Conservation (phyloP, 2,797 vertebrate genomes). For the Yasuhikotakia modesta region DNA sequence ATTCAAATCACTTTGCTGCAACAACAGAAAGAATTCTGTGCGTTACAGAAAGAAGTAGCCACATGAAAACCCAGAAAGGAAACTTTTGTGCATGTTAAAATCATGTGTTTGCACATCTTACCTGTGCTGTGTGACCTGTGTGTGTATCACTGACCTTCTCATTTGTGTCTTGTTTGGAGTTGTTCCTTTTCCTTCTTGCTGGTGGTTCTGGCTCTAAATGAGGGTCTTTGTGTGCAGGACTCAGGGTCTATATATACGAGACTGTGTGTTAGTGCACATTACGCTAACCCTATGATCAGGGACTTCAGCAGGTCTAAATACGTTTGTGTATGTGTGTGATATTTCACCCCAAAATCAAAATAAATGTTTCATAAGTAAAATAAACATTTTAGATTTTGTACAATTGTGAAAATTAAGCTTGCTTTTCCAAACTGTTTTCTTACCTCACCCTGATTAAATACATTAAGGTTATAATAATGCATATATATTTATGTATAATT, state of each 20-base stretch:
- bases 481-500: too few species aligned
- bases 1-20: background rate
- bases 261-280: conserved; percentile 54
- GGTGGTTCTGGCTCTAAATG: conserved; percentile 60
- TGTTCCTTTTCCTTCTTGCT: conserved; percentile 65
- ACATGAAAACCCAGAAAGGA: background rate
- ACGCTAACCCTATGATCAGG: conserved; percentile 45
- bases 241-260: conserved; percentile 61
- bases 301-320: conserved; percentile 40
- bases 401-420: background rate
- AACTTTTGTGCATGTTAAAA: background rate
- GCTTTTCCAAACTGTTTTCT: too few species aligned
- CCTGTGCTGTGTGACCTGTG: background rate
- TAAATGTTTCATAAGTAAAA: background rate
- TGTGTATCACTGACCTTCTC: conserved; percentile 70
- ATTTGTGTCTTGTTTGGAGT: conserved; percentile 92
- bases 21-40: background rate
- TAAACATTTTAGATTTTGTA: background rate
- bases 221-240: conserved; percentile 59
- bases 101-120: conserved; percentile 5
- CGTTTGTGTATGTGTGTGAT: background rate
- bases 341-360: background rate
- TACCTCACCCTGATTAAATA: too few species aligned
- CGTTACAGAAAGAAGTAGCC: background rate
- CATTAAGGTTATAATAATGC: too few species aligned